Percentiles rank a stretch among this genome's conserved stretches.
Evolutionary conservation across 2,888 invertebrate genomes (phyloP).

Genomic region (Cheilosia variabilis): DNA sequence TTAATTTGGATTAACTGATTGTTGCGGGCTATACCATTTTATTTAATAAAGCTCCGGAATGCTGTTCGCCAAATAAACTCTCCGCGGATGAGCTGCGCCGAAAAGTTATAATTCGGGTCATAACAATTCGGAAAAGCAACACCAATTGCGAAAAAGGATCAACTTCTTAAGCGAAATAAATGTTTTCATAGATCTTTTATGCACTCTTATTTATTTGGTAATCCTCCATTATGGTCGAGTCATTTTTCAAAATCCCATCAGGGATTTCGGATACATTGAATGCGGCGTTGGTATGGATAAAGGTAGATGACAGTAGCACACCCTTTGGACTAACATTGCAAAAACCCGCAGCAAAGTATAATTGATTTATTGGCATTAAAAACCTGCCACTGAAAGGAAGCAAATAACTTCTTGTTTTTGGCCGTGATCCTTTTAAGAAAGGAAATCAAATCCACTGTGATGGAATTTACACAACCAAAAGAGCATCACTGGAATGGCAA

Average conservation of each 20-base stretch:
- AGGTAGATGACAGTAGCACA: conserved; percentile 59
- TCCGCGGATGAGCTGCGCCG: background rate
- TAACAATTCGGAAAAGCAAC: conserved; percentile 39
- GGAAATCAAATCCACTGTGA: conserved; percentile 72
- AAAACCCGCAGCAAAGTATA: conserved; percentile 62
- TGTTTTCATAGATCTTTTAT: conserved; percentile 73
- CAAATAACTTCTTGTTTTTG: conserved; percentile 67
- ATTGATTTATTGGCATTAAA: conserved; percentile 77
- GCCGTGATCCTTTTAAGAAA: conserved; percentile 68
- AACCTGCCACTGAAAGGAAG: conserved; percentile 49
- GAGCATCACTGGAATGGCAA: conserved; percentile 5
- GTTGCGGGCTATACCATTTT: conserved; percentile 1
- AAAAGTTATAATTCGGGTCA: conserved; percentile 27
- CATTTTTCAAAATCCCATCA: conserved; percentile 81
- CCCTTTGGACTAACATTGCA: conserved; percentile 26
- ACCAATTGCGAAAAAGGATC: conserved; percentile 65
- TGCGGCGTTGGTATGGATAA: conserved; percentile 39
- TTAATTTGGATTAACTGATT: conserved; percentile 11
- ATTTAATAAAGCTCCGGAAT: conserved; percentile 45
- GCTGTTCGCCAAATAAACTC: conserved; percentile 14
- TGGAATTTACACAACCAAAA: conserved; percentile 53
- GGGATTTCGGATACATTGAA: conserved; percentile 79
- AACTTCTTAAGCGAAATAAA: conserved; percentile 76
- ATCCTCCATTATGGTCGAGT: conserved; percentile 81
- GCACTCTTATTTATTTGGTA: conserved; percentile 80